phyloP scores from a whole-genome alignment of 1,140 invertebrate genomes.

The Ganaspis sp. region DNA sequence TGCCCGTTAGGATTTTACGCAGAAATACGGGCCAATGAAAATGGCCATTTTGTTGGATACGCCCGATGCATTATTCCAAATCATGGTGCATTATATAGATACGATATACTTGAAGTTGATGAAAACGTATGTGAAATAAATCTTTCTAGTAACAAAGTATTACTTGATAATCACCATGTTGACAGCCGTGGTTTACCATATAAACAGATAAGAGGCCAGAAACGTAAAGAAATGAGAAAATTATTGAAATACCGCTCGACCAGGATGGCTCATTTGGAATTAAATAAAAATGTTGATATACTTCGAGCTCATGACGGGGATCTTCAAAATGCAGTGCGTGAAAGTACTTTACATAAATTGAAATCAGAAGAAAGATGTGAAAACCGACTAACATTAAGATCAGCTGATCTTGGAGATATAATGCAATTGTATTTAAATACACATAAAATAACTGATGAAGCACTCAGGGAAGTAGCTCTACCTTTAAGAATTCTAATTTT shows the following conservation, averaged over 20 bases:
- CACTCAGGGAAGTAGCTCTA: slow-evolving; percentile 20
- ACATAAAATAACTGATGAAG: slow-evolving; percentile 33
- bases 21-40: background rate
- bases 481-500: slow-evolving; percentile 39
- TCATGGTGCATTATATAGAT: background rate
- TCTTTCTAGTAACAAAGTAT: background rate
- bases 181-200: slow-evolving; percentile 1
- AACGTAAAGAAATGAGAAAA: slow-evolving; percentile 31
- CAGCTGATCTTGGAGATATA: slow-evolving; percentile 42
- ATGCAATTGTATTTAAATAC: slow-evolving; percentile 30
- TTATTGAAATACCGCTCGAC: background rate
- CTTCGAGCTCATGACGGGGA: slow-evolving; percentile 39
- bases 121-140: background rate
- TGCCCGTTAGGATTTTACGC: slow-evolving; percentile 32
- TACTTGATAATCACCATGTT: slow-evolving; percentile 13
- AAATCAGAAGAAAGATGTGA: slow-evolving; percentile 42
- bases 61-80: slow-evolving; percentile 10
- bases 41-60: slow-evolving; percentile 26
- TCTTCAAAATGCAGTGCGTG: slow-evolving; percentile 14
- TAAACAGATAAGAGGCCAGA: slow-evolving; percentile 26
- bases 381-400: slow-evolving; percentile 33
- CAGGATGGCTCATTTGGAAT: background rate
- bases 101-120: background rate
- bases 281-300: background rate
- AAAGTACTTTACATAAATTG: slow-evolving; percentile 33